phyloP scores from a whole-genome alignment of 2,113 vertebrate genomes.

The Orcinus orca region DNA sequence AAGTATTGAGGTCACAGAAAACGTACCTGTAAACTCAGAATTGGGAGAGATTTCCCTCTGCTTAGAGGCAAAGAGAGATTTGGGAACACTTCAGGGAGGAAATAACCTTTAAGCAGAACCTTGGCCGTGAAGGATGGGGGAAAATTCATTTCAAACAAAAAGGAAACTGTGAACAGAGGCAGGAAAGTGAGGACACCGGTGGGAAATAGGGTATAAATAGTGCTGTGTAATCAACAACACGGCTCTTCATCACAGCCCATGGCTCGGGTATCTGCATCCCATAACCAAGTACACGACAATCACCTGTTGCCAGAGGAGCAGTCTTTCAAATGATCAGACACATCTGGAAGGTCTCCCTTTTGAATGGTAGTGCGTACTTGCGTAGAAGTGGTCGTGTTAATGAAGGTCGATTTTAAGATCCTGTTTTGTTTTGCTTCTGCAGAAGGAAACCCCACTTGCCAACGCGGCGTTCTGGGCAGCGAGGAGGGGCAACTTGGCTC shows the following conservation, averaged over 20 bases:
- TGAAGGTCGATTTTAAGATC: background rate
- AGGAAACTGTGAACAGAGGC: conserved; percentile 54
- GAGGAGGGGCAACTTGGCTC: conserved; percentile 93
- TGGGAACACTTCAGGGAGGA: background rate
- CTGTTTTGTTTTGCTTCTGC: conserved; percentile 52
- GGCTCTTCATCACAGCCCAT: background rate
- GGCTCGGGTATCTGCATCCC: background rate
- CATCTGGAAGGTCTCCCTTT: background rate
- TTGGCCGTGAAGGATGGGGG: background rate
- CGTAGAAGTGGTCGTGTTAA: fast-evolving
- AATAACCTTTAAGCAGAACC: background rate
- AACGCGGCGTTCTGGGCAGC: conserved; percentile 98
- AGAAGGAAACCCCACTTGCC: conserved; percentile 98
- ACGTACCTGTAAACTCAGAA: background rate
- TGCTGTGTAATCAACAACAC: background rate
- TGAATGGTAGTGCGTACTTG: background rate
- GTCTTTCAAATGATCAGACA: background rate
- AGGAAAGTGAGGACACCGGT: background rate
- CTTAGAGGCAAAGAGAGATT: background rate
- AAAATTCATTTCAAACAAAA: conserved; percentile 15
- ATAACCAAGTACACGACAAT: background rate
- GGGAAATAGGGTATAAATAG: background rate
- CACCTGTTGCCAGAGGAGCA: background rate
- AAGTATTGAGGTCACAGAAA: background rate
- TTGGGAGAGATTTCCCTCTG: background rate